A percentile compares a stretch with the other conserved stretches of the same genome.
phyloP scores from a whole-genome alignment of 2,113 vertebrate species.

The Beaufortia kweichowensis region DNA sequence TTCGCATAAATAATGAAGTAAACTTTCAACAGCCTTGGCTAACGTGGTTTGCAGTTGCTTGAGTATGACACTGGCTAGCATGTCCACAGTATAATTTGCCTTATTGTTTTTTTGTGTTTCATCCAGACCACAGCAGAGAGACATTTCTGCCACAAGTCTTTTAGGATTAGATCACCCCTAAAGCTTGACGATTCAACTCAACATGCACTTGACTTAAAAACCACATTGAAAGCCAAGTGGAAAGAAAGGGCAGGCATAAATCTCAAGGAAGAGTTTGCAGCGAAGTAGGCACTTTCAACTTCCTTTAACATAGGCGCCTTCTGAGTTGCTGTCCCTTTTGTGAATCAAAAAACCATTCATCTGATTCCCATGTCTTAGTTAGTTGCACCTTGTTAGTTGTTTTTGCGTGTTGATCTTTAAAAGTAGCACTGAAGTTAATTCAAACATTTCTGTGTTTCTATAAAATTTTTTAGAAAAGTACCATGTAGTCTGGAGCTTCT shows the following conservation, averaged over 20 bases:
- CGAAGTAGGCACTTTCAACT: conserved; percentile 11
- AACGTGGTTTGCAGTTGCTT: conserved; percentile 48
- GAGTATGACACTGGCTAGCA: conserved; percentile 56
- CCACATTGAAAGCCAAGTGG: conserved; percentile 42
- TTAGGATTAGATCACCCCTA: conserved; percentile 58
- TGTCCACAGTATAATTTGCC: conserved; percentile 54
- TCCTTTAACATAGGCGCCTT: not conserved
- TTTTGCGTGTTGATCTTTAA: conserved; percentile 62
- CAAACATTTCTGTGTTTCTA: conserved; percentile 53
- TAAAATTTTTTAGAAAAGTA: conserved; percentile 49
- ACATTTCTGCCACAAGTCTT: conserved; percentile 59
- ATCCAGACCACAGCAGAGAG: conserved; percentile 64
- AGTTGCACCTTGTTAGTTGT: conserved; percentile 63
- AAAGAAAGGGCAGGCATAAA: conserved; percentile 38
- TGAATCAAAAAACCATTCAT: not conserved
- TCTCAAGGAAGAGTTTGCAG: conserved; percentile 12
- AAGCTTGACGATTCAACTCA: conserved; percentile 61
- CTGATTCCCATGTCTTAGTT: conserved; percentile 29
- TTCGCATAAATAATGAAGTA: conserved; percentile 54
- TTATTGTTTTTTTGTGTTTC: conserved; percentile 38
- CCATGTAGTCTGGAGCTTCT: too few species aligned
- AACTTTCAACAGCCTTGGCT: conserved; percentile 55
- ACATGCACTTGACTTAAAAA: conserved; percentile 62
- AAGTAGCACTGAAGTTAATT: conserved; percentile 75
- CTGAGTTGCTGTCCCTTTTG: not conserved